These are phyloP conservation scores for Drosophila fungiperda DNA, from an alignment of 2,888 invertebrate genomes.

Conservation along the genomic window DNA sequence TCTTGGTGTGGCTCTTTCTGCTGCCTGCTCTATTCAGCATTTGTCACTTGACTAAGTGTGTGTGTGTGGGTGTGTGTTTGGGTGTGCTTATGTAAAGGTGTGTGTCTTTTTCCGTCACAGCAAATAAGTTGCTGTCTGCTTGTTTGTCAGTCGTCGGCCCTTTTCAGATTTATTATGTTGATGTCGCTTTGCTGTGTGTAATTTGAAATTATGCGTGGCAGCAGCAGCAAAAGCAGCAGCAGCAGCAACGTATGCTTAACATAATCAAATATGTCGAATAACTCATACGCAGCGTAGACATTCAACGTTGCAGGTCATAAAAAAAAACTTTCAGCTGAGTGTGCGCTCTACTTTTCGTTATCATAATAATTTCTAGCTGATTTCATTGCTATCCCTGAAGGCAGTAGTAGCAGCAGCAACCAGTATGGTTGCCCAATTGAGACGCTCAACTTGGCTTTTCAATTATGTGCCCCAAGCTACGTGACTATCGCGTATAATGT, in stretches of 20 bases:
- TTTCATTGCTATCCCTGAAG: constrained; percentile 54
- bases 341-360: constrained; percentile 65
- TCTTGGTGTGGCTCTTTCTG: constrained; percentile 37
- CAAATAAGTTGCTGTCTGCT: constrained; percentile 56
- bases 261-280: constrained; percentile 77
- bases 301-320: constrained; percentile 36
- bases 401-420: constrained; percentile 4
- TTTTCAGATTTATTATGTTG: constrained; percentile 73
- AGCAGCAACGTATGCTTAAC: constrained; percentile 66
- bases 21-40: constrained; percentile 63
- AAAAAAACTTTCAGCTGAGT: constrained; percentile 26
- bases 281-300: constrained; percentile 65
- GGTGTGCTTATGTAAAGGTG: constrained; percentile 4
- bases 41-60: constrained; percentile 47
- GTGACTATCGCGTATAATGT: constrained; percentile 74
- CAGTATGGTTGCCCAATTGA: constrained; percentile 56
- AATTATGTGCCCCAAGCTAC: constrained; percentile 72
- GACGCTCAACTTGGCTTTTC: constrained; percentile 74
- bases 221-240: constrained; percentile 24
- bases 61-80: constrained; percentile 10
- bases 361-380: constrained; percentile 78
- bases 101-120: constrained; percentile 41
- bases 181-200: constrained; percentile 65
- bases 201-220: constrained; percentile 74
- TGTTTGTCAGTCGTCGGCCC: constrained; percentile 70